Base-by-base conservation (phyloP, 2,113 vertebrate genomes). In the Colossoma macropomum region DNA sequence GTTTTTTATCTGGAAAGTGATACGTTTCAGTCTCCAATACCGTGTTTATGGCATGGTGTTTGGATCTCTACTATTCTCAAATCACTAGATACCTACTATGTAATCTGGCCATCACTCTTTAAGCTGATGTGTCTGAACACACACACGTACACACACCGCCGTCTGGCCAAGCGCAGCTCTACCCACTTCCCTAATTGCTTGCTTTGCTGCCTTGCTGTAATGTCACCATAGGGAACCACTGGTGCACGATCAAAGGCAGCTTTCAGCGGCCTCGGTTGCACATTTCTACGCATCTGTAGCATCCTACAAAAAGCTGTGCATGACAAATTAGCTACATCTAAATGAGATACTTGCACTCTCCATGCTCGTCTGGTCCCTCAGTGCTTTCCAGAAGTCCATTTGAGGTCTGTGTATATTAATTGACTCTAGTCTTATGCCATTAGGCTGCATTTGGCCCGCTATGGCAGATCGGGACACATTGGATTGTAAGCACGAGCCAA, bases 321-420 rank as follows among this genome's bases (percentile, higher is more conserved):
- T 78, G 82, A 83, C 69, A 71, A 54, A 72, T 77, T 83, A 71
- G 75, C 82, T 70, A 71, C 54, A 13, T 78, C 82, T 79, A 79
- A 84, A 84, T 48, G 75, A 78, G 56, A 75, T 62, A 63, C 81
- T 82, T 68, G 73, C 81, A 59, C 75, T 71, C 56, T 50, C 62
- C 21, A 41, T 52, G 30, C 50, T 60, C 63, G 69, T n/a, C 75
- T 68, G 75, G 66, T 78, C 68, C 68, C 82, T 65, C 19, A 7
- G 68, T 25, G 66, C 62, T 52, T 60, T 54, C 16, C 75, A 52
- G 54, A 69, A 79, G 59, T 73, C 75, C 82, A 84, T 84, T 72
- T 65, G 75, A 84, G 75, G 48, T 17, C 16, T 6, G 23, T 0
- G n/a, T 84, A 38, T 72, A 78, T 79, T 79, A 79, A 78, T 73